These are phyloP conservation scores for Glyptemys insculpta DNA, from an alignment of 2,797 vertebrate species.

Conservation along the genomic window DNA sequence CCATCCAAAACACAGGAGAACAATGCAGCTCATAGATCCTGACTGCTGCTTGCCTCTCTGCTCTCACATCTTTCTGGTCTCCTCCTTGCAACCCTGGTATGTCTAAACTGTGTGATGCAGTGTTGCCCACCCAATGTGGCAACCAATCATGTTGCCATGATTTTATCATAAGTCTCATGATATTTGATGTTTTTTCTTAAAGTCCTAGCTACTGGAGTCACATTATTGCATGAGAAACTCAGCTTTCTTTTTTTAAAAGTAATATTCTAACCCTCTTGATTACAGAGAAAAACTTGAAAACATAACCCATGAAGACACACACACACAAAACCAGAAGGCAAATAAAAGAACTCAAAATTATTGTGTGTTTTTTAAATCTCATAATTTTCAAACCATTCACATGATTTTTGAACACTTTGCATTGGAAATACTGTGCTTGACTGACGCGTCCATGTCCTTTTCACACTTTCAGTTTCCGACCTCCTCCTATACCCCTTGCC, in stretches of 20 bases:
- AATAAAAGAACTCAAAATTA: neutral
- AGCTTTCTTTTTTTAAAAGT: neutral
- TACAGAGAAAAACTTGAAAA: neutral
- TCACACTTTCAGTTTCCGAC: neutral
- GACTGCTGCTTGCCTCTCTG: neutral
- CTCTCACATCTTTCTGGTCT: neutral
- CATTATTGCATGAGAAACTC: neutral
- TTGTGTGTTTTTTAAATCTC: neutral
- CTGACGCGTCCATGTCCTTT: neutral
- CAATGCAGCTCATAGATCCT: neutral
- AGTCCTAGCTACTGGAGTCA: neutral
- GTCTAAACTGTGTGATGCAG: neutral
- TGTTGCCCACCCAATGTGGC: neutral
- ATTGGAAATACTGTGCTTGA: neutral
- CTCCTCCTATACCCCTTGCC: neutral
- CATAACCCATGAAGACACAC: neutral
- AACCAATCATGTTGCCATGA: neutral
- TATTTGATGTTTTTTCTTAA: neutral
- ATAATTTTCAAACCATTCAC: neutral
- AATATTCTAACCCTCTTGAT: neutral
- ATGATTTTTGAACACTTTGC: neutral
- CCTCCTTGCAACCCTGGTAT: neutral
- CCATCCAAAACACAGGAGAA: neutral
- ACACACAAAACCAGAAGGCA: neutral
- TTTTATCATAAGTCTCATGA: neutral